phyloP scores from a whole-genome alignment of 2,888 invertebrate species.

The Leucania comma region DNA sequence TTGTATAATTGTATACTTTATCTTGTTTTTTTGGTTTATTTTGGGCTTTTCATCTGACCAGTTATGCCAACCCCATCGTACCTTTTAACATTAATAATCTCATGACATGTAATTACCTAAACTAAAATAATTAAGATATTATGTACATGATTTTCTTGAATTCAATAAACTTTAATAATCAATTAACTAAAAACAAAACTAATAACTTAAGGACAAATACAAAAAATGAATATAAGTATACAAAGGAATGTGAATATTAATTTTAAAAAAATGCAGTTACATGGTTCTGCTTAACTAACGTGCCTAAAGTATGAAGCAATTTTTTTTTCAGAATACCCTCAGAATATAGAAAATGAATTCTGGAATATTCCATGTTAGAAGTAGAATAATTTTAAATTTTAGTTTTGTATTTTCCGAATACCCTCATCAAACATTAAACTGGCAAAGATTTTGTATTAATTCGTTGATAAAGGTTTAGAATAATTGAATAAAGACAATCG shows the following conservation, averaged over 20 bases:
- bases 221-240: neutral
- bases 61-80: too few relatives aligned
- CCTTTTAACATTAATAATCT: too few relatives aligned
- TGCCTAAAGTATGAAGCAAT: neutral
- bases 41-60: too few relatives aligned
- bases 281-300: constrained; percentile 17
- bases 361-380: constrained; percentile 21
- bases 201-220: neutral
- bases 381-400: neutral
- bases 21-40: too few relatives aligned
- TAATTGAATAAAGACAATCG: neutral
- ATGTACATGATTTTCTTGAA: too few relatives aligned
- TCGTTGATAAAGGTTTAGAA: neutral
- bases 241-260: too few relatives aligned
- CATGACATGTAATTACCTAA: too few relatives aligned
- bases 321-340: constrained; percentile 29
- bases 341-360: neutral
- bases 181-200: neutral
- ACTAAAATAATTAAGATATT: too few relatives aligned
- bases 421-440: neutral
- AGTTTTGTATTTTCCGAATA: neutral
- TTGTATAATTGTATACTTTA: too few relatives aligned
- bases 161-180: too few relatives aligned
- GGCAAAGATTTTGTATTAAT: neutral
- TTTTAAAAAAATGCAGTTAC: constrained; percentile 31